phyloP scores from a whole-genome alignment of 1,140 invertebrate species.

The Coenobita brevimanus region DNA sequence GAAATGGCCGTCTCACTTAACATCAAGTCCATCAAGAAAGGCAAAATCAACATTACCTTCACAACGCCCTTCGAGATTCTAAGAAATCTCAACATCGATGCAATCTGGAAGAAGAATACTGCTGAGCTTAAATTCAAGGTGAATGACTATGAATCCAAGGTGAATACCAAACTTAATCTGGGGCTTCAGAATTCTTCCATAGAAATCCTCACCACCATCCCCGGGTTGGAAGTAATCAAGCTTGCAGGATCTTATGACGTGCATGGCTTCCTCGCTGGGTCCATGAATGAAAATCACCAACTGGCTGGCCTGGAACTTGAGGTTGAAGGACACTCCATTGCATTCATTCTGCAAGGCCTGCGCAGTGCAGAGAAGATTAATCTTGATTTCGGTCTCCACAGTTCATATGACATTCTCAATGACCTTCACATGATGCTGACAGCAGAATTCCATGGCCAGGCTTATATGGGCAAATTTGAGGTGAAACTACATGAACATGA shows the following conservation, averaged over 20 bases:
- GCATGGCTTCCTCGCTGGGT: conserved; percentile 46
- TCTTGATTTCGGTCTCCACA: conserved; percentile 32
- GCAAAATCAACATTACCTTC: not conserved
- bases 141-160: conserved; percentile 49
- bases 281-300: conserved; percentile 16
- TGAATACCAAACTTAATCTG: conserved; percentile 47
- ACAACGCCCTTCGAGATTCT: conserved; percentile 57
- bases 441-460: conserved; percentile 43
- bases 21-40: too few species aligned
- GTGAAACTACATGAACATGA: conserved; percentile 49
- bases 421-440: conserved; percentile 54
- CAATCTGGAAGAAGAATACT: conserved; percentile 35
- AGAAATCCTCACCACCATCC: conserved; percentile 36
- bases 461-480: conserved; percentile 50
- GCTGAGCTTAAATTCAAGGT: conserved; percentile 48
- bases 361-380: conserved; percentile 52
- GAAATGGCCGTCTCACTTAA: conserved; percentile 15
- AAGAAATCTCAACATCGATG: conserved; percentile 41
- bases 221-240: conserved; percentile 38
- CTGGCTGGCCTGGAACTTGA: conserved; percentile 50
- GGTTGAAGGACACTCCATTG: conserved; percentile 34
- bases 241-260: conserved; percentile 55
- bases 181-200: conserved; percentile 46
- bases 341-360: conserved; percentile 48
- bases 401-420: not conserved